A percentile compares a stretch with the other conserved stretches of the same genome.
Evolutionary conservation across 2,113 vertebrate genomes (phyloP).

Genomic region (Rhinoderma darwinii): DNA sequence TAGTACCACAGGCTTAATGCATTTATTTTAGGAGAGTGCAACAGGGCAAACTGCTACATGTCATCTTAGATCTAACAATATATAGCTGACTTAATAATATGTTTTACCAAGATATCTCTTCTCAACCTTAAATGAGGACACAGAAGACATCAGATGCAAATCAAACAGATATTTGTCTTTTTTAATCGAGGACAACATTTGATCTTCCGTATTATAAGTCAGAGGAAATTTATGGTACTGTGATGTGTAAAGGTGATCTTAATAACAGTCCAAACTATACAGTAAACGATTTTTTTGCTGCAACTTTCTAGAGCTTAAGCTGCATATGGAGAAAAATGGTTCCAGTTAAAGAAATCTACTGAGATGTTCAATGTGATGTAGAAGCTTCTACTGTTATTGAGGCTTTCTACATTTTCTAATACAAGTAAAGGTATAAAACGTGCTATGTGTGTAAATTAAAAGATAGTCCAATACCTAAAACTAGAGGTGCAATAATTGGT

Average conservation of each 20-base stretch:
- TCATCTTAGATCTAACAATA: slow-evolving; percentile 35
- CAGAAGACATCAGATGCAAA: not conserved
- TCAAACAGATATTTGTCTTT: not conserved
- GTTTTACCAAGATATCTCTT: not conserved
- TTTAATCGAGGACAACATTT: not conserved
- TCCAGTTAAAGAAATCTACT: too few species aligned
- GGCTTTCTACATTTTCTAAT: too few species aligned
- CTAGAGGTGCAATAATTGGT: too few species aligned
- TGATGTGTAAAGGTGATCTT: not conserved
- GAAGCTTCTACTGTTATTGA: too few species aligned
- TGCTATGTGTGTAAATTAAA: too few species aligned
- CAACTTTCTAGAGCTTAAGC: too few species aligned
- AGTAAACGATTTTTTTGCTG: not conserved
- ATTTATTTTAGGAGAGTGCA: slow-evolving; percentile 48
- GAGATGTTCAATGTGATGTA: too few species aligned
- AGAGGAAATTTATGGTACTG: not conserved
- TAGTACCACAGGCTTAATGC: slow-evolving; percentile 23
- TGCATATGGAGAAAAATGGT: too few species aligned
- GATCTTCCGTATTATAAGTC: not conserved
- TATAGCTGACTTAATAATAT: slow-evolving; percentile 7
- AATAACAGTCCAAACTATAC: not conserved
- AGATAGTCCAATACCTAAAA: too few species aligned
- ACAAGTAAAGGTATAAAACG: too few species aligned
- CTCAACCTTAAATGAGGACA: not conserved
- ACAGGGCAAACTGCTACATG: slow-evolving; percentile 23